Conservation (phyloP, 2,888 invertebrate species). For the Chloromyia formosa region DNA sequence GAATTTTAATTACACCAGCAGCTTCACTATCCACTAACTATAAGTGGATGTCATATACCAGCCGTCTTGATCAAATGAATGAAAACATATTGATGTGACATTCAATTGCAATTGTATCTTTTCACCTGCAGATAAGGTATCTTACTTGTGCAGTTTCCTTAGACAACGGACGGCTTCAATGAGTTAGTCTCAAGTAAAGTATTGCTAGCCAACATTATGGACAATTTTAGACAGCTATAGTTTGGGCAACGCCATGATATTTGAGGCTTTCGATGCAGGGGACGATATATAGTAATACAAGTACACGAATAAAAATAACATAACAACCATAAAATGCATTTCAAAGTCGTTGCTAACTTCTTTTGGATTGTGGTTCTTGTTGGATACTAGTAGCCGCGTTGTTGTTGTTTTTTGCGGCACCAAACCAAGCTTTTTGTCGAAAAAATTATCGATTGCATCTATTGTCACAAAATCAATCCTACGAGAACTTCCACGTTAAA, state of each 20-base stretch:
- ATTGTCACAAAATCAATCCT: too few relatives aligned
- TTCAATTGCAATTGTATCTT: neutral
- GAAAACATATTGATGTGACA: constrained; percentile 1
- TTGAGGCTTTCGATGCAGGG: neutral
- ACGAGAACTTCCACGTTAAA: too few relatives aligned
- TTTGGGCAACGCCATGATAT: constrained; percentile 16
- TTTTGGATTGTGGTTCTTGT: too few relatives aligned
- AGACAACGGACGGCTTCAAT: neutral
- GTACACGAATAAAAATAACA: too few relatives aligned
- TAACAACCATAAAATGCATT: neutral
- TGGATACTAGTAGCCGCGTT: too few relatives aligned
- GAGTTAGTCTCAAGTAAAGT: too few relatives aligned
- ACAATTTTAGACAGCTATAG: neutral
- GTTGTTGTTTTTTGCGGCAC: neutral
- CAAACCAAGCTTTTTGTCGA: too few relatives aligned
- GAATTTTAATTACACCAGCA: neutral
- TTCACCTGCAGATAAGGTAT: too few relatives aligned
- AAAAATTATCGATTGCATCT: too few relatives aligned
- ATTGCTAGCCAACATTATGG: constrained; percentile 3
- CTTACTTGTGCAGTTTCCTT: constrained; percentile 6
- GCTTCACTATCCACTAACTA: too few relatives aligned
- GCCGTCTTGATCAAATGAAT: neutral
- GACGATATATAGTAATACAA: neutral
- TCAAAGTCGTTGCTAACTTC: neutral
- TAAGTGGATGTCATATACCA: too few relatives aligned